These are phyloP conservation scores for Drosophila testacea DNA, from an alignment of 2,888 invertebrate genomes.

Conservation along the genomic window DNA sequence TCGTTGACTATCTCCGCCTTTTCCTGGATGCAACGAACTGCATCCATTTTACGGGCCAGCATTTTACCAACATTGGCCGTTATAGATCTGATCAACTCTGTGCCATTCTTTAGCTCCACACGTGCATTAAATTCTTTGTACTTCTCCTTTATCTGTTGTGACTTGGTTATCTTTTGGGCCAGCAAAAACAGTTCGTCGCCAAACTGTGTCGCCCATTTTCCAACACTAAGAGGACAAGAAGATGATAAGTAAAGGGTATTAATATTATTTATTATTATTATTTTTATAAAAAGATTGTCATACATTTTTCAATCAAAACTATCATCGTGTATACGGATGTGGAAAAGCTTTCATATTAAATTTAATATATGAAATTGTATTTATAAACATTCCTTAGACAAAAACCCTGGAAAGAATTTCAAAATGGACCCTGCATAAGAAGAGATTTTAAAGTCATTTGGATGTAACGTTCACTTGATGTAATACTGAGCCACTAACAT, in stretches of 20 bases:
- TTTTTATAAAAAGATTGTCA: too few species aligned
- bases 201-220: constrained; percentile 91
- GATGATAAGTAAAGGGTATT: background rate
- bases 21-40: constrained; percentile 93
- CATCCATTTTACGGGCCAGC: constrained; percentile 94
- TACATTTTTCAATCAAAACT: too few species aligned
- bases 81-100: constrained; percentile 91
- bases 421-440: too few species aligned
- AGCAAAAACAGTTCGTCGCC: constrained; percentile 93
- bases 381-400: too few species aligned
- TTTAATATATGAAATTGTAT: too few species aligned
- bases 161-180: constrained; percentile 91
- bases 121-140: constrained; percentile 92
- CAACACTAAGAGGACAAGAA: constrained; percentile 85
- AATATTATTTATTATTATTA: background rate
- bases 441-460: too few species aligned
- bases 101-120: constrained; percentile 92
- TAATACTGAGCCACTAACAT: too few species aligned
- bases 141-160: constrained; percentile 91
- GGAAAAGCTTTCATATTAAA: too few species aligned
- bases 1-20: constrained; percentile 90
- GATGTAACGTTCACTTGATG: too few species aligned
- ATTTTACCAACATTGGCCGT: constrained; percentile 93
- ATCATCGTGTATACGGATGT: too few species aligned
- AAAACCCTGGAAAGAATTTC: too few species aligned